A percentile compares a stretch with the other conserved stretches of the same genome.
Conservation (phyloP, 2,797 vertebrate genomes). For the Liasis olivaceus region DNA sequence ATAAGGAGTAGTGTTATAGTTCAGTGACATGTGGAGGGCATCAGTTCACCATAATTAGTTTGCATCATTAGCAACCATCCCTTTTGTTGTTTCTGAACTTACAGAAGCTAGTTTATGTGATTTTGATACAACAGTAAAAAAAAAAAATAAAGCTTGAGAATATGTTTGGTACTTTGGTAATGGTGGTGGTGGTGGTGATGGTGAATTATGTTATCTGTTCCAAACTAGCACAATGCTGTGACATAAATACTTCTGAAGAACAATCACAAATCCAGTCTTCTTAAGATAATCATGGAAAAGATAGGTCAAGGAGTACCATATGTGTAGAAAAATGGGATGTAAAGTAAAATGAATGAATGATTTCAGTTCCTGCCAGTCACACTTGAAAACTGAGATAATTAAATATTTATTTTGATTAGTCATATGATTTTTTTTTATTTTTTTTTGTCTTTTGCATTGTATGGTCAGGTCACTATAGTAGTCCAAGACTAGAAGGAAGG, state of each 20-base stretch:
- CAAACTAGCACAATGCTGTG: neutral
- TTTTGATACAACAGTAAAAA: neutral
- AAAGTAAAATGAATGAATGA: neutral
- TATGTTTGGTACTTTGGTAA: neutral
- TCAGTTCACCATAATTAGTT: neutral
- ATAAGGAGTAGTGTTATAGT: neutral
- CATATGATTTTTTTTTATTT: neutral
- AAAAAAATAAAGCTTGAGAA: neutral
- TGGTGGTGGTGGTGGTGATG: neutral
- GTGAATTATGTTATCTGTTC: neutral
- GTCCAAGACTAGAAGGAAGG: neutral
- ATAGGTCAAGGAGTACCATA: neutral
- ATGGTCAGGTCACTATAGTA: too few species aligned
- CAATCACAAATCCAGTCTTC: neutral
- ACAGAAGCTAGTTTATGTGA: neutral
- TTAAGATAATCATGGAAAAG: neutral
- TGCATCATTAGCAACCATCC: neutral
- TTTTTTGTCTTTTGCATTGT: neutral
- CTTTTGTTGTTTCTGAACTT: neutral
- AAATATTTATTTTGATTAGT: neutral
- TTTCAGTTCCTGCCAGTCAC: neutral
- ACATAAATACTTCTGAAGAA: neutral
- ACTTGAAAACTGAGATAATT: neutral
- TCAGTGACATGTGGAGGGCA: neutral
- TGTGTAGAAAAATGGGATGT: neutral